Evolutionary conservation across 1,140 invertebrate genomes (phyloP), one percentile per base, ranked within the genome.

Genomic region (Drosophila cardini): DNA sequence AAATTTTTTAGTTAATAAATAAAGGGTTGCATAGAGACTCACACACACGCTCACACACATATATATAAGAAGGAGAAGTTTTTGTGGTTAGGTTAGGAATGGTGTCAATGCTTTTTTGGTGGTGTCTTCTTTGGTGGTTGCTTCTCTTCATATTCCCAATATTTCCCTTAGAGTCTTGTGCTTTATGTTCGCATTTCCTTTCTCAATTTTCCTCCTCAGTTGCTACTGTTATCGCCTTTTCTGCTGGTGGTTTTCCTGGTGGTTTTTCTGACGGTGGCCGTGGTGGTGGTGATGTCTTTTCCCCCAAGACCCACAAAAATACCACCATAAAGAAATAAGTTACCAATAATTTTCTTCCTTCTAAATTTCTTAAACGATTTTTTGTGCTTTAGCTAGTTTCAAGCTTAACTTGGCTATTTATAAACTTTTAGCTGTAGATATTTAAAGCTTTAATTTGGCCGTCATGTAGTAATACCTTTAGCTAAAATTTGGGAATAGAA

Each of bases 61-160:
- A 64, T 16, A 21, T 11, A 43, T 6, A 18, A 63, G 10, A 11
- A 9, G 16, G 18, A 45, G n/a, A 15, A 11, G n/a, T 13, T 32
- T 40, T 69, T 69, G 65, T 52, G 57, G 57, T 70, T 70, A 45
- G 62, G 48, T 58, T 50, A 40, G 30, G 30, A 62, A 55, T 70
- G 58, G 60, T 71, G 60, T 63, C 61, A 64, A 64, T 64, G 34
- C 8, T 30, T 34, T 30, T 34, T 45, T 62, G 46, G 68, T 71
- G 60, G 50, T 64, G 56, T 64, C 68, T 71, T 38, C 42, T 38
- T 10, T 32, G 38, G 52, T 56, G 68, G 68, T 71, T 62, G 68
- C 32, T 61, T 48, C 46, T 26, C 13, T 45, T 18, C 16, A 16
- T 5, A 38, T 11, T 40, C 38, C 6, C n/a, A 5, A 13, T 46